Evolutionary conservation across 1,140 invertebrate species (phyloP), one percentile per base, ranked within the genome.

Genomic region (Araneus ventricosus): DNA sequence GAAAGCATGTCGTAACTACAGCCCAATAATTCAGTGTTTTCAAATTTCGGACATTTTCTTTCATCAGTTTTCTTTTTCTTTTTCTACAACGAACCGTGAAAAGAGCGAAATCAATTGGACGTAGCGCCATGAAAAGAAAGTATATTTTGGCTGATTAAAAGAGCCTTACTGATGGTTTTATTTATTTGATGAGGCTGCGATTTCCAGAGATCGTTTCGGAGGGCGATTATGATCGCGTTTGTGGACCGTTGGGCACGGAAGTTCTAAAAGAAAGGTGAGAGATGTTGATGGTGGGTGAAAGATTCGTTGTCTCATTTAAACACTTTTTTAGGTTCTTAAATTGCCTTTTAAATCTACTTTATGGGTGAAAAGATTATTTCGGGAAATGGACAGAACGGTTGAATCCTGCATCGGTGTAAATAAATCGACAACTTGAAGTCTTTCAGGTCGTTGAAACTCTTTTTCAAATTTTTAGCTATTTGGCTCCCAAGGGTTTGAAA

Each of bases 191-290:
- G 34, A 30, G 70, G 34, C 8, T 17, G 20, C 7, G 70, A 79
- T 8, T 79, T 37, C 2, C 27, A 10, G 70, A 37, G 24, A 79
- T 79, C 70, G 34, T 79, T 79, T 52, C 3, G 34, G 14, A 37
- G 27, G 70, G 14, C 70, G 70, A 79, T 79, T 79, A 79, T 79
- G 70, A 79, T 37, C 70, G 70, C 70, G 27, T 79, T 70, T 79
- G 70, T 30, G 34, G 34, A 37, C 10, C 17, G 20, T 37, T 79
- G 27, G 14, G 20, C 27, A 37, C 27, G 27, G 20, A 30, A 79
- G 24, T 79, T 79, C 34, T 6, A 5, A 63, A n/a, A 20, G 20
- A 10, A 79, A 30, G 27, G 70, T 17, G 70, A 79, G 27, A 27
- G 27, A 10, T 14, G 30, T 8, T 30, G 34, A 79, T 22, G 10